A percentile compares a stretch with the other conserved stretches of the same genome.
These are phyloP conservation scores for Pseudanteris insignis DNA, from an alignment of 2,888 invertebrate genomes.

Conservation along the genomic window DNA sequence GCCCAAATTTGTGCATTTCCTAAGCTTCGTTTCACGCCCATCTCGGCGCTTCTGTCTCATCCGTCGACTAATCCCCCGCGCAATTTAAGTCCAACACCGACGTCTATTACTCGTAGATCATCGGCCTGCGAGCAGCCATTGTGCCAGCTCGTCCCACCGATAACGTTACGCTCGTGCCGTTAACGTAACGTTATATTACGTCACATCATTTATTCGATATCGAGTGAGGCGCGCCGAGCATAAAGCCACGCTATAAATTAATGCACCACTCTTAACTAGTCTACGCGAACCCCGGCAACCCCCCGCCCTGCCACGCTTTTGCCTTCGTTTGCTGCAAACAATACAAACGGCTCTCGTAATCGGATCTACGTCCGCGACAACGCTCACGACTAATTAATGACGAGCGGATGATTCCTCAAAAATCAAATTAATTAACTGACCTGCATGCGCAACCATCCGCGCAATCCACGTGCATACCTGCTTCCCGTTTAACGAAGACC, in stretches of 20 bases:
- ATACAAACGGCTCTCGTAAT: conserved; percentile 5
- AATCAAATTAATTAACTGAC: conserved; percentile 14
- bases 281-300: too few relatives aligned
- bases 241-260: conserved; percentile 13
- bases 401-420: conserved; percentile 11
- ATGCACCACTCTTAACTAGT: not conserved
- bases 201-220: conserved; percentile 33
- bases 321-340: conserved; percentile 5
- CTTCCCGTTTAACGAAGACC: too few relatives aligned
- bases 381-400: conserved; percentile 19
- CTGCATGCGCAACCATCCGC: too few relatives aligned
- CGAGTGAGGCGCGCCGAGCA: conserved; percentile 10
- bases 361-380: conserved; percentile 4
- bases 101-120: conserved; percentile 50
- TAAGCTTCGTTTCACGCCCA: conserved; percentile 43
- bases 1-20: conserved; percentile 65
- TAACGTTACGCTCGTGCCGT: conserved; percentile 33
- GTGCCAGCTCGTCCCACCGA: conserved; percentile 22
- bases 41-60: conserved; percentile 19
- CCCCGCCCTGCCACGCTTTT: too few relatives aligned
- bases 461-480: too few relatives aligned
- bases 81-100: conserved; percentile 58
- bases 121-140: conserved; percentile 18
- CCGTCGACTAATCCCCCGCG: conserved; percentile 48
- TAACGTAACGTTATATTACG: conserved; percentile 29